Evolutionary conservation across 2,888 invertebrate species (phyloP).

Genomic region (Ischnura elegans): DNA sequence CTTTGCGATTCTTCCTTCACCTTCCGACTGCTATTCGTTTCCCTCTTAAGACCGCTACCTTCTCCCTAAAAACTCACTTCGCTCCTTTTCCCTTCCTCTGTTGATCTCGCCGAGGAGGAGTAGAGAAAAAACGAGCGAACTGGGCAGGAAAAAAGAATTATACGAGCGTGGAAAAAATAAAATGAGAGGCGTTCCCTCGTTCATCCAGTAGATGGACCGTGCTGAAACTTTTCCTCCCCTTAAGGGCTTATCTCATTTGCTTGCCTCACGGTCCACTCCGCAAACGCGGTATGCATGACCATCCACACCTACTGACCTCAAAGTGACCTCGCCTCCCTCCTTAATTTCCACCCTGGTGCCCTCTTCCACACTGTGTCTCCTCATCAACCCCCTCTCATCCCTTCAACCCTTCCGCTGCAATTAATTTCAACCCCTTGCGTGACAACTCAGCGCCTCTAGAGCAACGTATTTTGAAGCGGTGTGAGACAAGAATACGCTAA

Average conservation of each 20-base stretch:
- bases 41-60: not conserved
- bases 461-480: not conserved
- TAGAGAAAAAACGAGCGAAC: not conserved
- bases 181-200: not conserved
- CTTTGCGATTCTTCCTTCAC: not conserved
- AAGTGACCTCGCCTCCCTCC: conserved; percentile 29
- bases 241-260: conserved; percentile 58
- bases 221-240: conserved; percentile 44
- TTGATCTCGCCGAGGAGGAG: not conserved
- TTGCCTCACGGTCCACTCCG: not conserved
- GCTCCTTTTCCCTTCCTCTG: not conserved
- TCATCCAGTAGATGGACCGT: conserved; percentile 34
- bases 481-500: not conserved
- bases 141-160: not conserved
- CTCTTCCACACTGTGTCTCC: not conserved
- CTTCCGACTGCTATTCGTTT: conserved; percentile 11
- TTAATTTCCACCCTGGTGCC: not conserved
- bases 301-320: conserved; percentile 65
- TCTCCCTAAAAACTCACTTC: not conserved
- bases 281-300: conserved; percentile 37
- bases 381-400: not conserved
- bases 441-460: not conserved
- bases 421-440: not conserved
- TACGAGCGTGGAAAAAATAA: not conserved
- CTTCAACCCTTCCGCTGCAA: not conserved